Conservation (phyloP, 2,113 vertebrate species). For the Fulmarus glacialis region DNA sequence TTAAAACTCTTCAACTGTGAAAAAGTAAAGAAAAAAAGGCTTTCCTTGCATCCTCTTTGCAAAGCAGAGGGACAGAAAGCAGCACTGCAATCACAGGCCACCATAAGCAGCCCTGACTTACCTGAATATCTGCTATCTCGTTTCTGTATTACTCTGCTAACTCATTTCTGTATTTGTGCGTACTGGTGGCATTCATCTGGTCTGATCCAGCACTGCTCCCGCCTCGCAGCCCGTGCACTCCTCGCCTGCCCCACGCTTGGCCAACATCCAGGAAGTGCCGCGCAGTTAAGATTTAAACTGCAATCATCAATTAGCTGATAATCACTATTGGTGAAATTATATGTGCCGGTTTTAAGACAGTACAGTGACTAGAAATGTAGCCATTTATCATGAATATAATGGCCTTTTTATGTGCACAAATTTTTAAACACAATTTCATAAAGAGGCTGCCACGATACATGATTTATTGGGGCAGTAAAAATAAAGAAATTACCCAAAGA, state of each 20-base stretch:
- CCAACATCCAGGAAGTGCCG: fast-evolving
- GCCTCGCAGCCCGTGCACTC: background rate
- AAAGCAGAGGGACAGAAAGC: background rate
- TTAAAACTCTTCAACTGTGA: background rate
- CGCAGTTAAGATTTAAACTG: background rate
- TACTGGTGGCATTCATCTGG: background rate
- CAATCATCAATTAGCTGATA: slow-evolving; percentile 50
- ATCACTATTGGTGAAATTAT: background rate
- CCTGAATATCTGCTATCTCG: background rate
- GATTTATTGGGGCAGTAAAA: slow-evolving; percentile 49
- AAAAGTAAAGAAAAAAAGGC: background rate
- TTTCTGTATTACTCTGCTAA: background rate
- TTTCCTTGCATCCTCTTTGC: background rate
- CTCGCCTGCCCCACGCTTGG: background rate
- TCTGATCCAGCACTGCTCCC: background rate
- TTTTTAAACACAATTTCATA: slow-evolving; percentile 40
- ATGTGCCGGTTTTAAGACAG: background rate
- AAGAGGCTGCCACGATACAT: background rate
- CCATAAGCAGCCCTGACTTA: background rate
- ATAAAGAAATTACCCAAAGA: background rate
- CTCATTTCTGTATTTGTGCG: background rate
- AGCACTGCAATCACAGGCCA: background rate
- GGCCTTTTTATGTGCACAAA: slow-evolving; percentile 41
- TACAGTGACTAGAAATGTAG: background rate
- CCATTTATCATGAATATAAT: background rate